Evolutionary conservation across 1,140 invertebrate species (phyloP), one percentile per base, ranked within the genome.

Genomic region (Drosophila burlai): DNA sequence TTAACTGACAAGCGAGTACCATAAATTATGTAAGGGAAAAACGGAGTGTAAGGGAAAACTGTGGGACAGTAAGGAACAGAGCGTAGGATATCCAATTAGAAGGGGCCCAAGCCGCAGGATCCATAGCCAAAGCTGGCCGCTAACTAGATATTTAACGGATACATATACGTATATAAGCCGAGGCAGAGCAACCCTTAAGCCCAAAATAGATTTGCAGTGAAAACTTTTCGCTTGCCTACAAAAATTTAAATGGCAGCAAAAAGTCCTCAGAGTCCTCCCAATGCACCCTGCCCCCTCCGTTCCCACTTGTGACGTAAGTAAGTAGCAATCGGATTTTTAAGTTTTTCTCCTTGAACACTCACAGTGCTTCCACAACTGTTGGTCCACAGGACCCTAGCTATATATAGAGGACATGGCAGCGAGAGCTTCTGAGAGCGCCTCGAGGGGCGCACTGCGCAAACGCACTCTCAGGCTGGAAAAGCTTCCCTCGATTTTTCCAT

Each of bases 251-350:
- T 57, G 54, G 54, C 54, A 40, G 54, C 54, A 40, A 24, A 38
- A 57, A 57, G 54, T 57, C 54, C 54, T 57, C 9, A 26, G 54
- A 57, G 54, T 57, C 54, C 36, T 24, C 36, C 54, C 54, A 57
- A 26, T 57, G 54, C 54, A 40, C 54, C 36, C 36, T 11, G 13
- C 9, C 54, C 36, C 9, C 54, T 26, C 36, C 54, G 2, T 40
- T 57, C 21, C 54, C 54, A 57, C 54, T 57, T 57, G 54, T 57
- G 54, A 57, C 54, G 54, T 57, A 57, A 57, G 54, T 57, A 57
- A 57, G 54, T 57, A 57, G 54, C 54, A 57, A 57, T 57, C 54
- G 54, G 54, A 57, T 57, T 57, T 57, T 57, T 57, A 57, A 57
- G 54, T 57, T 57, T 57, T 57, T 57, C 54, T 57, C 54, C 54